Conservation (phyloP, 2,113 vertebrate species). For the Origma solitaria region DNA sequence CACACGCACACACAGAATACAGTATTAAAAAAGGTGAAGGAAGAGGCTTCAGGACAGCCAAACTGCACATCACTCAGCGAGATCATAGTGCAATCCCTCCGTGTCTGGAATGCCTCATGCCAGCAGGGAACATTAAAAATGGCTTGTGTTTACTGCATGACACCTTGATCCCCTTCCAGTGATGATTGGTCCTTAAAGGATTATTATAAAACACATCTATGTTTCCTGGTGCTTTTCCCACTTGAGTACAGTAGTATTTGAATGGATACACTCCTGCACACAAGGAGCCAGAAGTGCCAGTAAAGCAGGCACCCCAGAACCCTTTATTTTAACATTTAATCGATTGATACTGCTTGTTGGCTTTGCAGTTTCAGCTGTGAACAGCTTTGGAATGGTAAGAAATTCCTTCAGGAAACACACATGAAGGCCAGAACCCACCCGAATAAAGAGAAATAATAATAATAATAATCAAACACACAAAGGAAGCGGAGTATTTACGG, state of each 20-base stretch:
- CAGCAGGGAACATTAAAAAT: slow-evolving; percentile 41
- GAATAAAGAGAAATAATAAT: neutral
- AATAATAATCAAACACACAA: neutral
- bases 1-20: slow-evolving; percentile 60
- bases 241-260: neutral
- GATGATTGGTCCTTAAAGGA: neutral
- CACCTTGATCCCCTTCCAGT: neutral
- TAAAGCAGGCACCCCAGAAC: neutral
- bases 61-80: slow-evolving; percentile 84
- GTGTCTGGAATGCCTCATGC: neutral
- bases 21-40: slow-evolving; percentile 57
- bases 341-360: neutral
- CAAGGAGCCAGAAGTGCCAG: neutral
- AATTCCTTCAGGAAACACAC: neutral
- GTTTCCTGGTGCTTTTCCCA: neutral
- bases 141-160: slow-evolving; percentile 55
- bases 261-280: neutral
- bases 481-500: neutral
- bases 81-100: slow-evolving; percentile 82
- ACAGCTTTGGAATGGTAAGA: slow-evolving; percentile 23
- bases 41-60: slow-evolving; percentile 63
- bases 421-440: neutral
- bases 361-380: neutral
- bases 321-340: neutral
- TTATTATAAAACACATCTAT: neutral